A percentile compares a stretch with the other conserved stretches of the same genome.
Conservation (phyloP, 2,113 vertebrate genomes). For the Apus apus region DNA sequence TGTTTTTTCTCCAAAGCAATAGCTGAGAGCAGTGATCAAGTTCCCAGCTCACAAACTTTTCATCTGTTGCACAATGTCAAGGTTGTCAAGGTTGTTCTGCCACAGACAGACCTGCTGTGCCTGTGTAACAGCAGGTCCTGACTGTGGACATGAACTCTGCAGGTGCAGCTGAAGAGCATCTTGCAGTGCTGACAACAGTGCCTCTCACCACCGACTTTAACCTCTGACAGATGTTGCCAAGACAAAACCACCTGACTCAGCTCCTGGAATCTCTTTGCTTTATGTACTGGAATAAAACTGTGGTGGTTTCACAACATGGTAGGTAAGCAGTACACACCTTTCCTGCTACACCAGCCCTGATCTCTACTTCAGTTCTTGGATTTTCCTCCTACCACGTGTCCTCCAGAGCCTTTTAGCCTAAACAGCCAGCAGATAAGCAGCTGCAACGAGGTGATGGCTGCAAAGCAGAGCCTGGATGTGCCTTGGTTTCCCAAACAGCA, state of each 20-base stretch:
- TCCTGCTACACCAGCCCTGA: accelerated
- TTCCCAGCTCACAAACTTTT: not conserved
- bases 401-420: not conserved
- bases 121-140: not conserved
- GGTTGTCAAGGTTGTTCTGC: not conserved
- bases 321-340: not conserved
- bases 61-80: not conserved
- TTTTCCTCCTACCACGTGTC: not conserved
- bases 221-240: not conserved
- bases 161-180: not conserved
- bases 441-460: not conserved
- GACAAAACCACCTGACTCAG: not conserved
- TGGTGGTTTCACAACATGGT: not conserved
- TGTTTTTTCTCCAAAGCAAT: not conserved
- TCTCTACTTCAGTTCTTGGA: not conserved
- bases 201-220: not conserved
- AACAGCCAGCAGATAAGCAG: not conserved
- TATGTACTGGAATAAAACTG: not conserved
- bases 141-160: not conserved
- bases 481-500: not conserved
- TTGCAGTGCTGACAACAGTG: not conserved
- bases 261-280: not conserved
- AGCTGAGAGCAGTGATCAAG: not conserved
- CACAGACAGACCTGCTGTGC: not conserved
- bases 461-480: not conserved